Conservation (phyloP, 2,888 invertebrate species). For the Cheilosia scutellata region DNA sequence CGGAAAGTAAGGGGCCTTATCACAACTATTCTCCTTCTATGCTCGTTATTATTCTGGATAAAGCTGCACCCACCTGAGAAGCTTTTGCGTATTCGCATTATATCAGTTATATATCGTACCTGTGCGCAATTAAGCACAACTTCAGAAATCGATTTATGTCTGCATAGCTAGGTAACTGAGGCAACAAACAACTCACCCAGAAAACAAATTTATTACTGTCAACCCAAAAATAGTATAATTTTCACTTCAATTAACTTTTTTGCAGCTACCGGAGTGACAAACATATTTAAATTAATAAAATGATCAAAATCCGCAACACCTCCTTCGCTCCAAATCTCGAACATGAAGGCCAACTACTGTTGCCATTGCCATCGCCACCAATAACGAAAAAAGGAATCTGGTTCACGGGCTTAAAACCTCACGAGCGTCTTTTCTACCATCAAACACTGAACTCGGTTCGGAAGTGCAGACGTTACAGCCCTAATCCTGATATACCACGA, state of each 20-base stretch:
- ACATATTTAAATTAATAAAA: constrained; percentile 21
- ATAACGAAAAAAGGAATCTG: constrained; percentile 79
- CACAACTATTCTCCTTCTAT: too few species aligned
- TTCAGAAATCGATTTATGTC: too few species aligned
- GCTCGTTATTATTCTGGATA: too few species aligned
- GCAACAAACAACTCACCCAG: too few species aligned
- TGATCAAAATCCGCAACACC: constrained; percentile 79
- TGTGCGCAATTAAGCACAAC: too few species aligned
- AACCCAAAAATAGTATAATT: background rate
- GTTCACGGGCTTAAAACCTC: constrained; percentile 82
- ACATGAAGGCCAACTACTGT: constrained; percentile 84
- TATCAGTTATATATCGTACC: too few species aligned
- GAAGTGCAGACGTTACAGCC: constrained; percentile 83
- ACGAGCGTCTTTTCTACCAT: constrained; percentile 85
- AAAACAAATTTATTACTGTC: too few species aligned
- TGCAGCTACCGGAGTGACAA: background rate
- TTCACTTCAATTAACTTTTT: background rate
- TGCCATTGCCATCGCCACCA: constrained; percentile 81
- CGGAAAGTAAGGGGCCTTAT: too few species aligned
- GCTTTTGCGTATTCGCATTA: too few species aligned
- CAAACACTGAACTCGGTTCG: constrained; percentile 86
- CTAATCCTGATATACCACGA: constrained; percentile 84
- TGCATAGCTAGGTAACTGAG: too few species aligned
- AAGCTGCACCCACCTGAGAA: too few species aligned
- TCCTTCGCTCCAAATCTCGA: constrained; percentile 83